These are phyloP conservation scores for Aphidius ervi DNA, from an alignment of 1,140 invertebrate genomes.

Conservation along the genomic window DNA sequence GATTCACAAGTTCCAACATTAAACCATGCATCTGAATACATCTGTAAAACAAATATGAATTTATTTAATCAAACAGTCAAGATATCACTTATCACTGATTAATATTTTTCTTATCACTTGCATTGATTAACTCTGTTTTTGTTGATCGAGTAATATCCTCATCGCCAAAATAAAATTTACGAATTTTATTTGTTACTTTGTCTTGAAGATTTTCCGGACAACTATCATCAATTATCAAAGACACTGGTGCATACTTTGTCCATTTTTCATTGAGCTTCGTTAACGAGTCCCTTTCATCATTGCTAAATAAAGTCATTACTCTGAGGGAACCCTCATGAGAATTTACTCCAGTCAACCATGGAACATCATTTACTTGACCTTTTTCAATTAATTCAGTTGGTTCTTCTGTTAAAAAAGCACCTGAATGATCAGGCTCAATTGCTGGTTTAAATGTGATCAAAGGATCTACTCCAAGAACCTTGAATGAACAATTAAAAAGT, in stretches of 20 bases:
- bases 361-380: slow-evolving; percentile 55
- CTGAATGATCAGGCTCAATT: slow-evolving; percentile 59
- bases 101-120: slow-evolving; percentile 36
- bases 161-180: slow-evolving; percentile 59
- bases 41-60: slow-evolving; percentile 14
- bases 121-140: slow-evolving; percentile 52
- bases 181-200: slow-evolving; percentile 53
- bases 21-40: slow-evolving; percentile 65
- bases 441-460: slow-evolving; percentile 71
- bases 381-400: slow-evolving; percentile 49
- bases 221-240: slow-evolving; percentile 59
- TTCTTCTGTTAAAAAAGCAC: slow-evolving; percentile 60
- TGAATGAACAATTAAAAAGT: slow-evolving; percentile 11
- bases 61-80: background rate
- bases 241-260: slow-evolving; percentile 55
- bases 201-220: slow-evolving; percentile 39
- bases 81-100: background rate
- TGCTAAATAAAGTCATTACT: background rate
- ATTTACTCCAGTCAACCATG: slow-evolving; percentile 64
- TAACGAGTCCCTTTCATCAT: background rate
- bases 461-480: slow-evolving; percentile 66
- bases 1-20: slow-evolving; percentile 55
- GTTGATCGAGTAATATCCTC: slow-evolving; percentile 49
- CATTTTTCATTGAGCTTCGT: slow-evolving; percentile 54
- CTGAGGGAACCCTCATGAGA: slow-evolving; percentile 57